These are phyloP conservation scores for Epinotia bilunana DNA, from an alignment of 2,888 invertebrate species.

Conservation along the genomic window DNA sequence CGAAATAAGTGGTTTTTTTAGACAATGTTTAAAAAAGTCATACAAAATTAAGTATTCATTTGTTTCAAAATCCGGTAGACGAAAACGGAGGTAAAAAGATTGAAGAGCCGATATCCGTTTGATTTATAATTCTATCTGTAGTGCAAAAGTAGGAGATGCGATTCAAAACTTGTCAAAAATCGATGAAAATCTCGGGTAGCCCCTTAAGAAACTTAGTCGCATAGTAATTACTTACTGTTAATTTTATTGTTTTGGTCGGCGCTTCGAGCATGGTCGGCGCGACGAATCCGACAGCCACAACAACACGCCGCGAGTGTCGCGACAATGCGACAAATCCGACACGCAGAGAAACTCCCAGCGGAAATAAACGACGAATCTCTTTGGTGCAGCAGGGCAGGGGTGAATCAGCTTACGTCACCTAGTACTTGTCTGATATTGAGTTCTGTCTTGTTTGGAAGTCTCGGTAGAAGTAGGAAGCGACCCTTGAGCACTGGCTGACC, in stretches of 20 bases:
- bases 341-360: not conserved
- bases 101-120: too few species aligned
- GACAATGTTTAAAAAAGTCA: too few species aligned
- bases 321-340: conserved; percentile 11
- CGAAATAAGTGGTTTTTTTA: too few species aligned
- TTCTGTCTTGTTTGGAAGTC: not conserved
- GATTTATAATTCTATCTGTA: too few species aligned
- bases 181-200: too few species aligned
- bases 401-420: not conserved
- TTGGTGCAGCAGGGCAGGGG: not conserved
- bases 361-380: not conserved
- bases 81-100: too few species aligned
- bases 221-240: conserved; percentile 1
- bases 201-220: conserved; percentile 1
- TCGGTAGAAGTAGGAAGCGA: too few species aligned
- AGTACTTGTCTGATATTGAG: too few species aligned
- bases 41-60: too few species aligned
- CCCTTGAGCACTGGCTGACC: not conserved
- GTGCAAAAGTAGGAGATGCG: too few species aligned
- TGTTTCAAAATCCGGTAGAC: too few species aligned
- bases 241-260: conserved; percentile 5
- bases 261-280: not conserved
- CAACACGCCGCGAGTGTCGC: not conserved
- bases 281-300: not conserved
- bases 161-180: too few species aligned